Conservation (phyloP, 2,797 vertebrate species). For the Arnoldichthys spilopterus region DNA sequence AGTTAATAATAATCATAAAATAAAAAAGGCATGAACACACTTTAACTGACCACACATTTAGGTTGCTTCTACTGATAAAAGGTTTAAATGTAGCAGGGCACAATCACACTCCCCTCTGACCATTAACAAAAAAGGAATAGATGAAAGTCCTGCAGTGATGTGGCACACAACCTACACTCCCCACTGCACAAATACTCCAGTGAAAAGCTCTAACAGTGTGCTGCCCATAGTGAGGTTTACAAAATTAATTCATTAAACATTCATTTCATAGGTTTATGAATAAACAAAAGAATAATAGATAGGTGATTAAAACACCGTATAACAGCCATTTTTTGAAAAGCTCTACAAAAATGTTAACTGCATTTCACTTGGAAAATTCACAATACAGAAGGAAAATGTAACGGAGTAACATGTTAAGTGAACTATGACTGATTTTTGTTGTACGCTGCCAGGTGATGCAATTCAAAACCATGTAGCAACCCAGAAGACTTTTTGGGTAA, state of each 20-base stretch:
- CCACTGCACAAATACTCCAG: neutral
- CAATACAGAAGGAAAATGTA: too few species aligned
- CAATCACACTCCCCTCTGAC: neutral
- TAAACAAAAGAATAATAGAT: neutral
- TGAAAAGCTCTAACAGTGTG: constrained; percentile 9
- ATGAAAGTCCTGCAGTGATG: constrained; percentile 7
- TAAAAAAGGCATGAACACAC: neutral
- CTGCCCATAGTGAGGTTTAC: neutral
- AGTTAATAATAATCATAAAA: neutral
- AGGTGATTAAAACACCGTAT: too few species aligned
- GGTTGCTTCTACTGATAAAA: neutral
- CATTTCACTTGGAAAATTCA: too few species aligned
- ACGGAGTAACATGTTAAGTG: too few species aligned
- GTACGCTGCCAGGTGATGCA: too few species aligned
- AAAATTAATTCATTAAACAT: neutral
- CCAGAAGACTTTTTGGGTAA: neutral
- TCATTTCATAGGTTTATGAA: neutral
- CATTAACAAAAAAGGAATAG: neutral
- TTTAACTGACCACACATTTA: neutral
- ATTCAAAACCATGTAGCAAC: neutral
- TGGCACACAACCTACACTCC: constrained; percentile 13
- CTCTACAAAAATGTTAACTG: too few species aligned
- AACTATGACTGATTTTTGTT: too few species aligned
- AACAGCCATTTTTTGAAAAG: too few species aligned
- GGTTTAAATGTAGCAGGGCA: neutral